Conservation (phyloP, 2,113 vertebrate species). For the Austrofundulus limnaeus region DNA sequence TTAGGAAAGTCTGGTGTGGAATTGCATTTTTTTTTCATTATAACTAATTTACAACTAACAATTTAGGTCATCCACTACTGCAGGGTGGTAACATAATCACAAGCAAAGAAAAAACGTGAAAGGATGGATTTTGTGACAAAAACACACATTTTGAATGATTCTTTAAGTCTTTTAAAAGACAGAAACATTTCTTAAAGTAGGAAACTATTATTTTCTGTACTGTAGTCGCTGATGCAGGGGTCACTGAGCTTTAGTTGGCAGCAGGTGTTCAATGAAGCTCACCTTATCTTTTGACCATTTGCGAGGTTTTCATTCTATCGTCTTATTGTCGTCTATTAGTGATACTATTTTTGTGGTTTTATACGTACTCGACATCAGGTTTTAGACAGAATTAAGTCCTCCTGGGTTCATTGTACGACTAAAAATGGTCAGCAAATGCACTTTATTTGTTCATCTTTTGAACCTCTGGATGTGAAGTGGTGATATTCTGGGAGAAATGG, state of each 20-base stretch:
- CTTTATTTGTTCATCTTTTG: conserved; percentile 30
- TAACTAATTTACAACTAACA: no score
- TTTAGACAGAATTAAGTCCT: not conserved
- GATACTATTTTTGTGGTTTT: not conserved
- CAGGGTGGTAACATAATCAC: no score
- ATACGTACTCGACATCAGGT: not conserved
- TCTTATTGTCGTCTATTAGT: not conserved
- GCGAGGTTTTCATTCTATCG: not conserved
- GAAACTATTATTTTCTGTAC: conserved; percentile 10
- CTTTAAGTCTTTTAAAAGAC: no score
- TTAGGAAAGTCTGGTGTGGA: not conserved
- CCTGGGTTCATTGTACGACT: not conserved
- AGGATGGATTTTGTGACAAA: no score
- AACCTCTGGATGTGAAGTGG: conserved; percentile 25
- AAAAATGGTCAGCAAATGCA: not conserved
- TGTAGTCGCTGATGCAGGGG: not conserved
- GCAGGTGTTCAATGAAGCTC: conserved; percentile 1
- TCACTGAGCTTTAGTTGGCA: conserved; percentile 14
- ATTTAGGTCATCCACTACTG: no score
- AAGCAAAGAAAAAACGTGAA: no score
- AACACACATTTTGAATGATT: no score
- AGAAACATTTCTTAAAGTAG: no score
- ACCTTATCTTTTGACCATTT: not conserved
- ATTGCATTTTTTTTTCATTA: no score
- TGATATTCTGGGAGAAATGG: conserved; percentile 50